Base-by-base conservation (phyloP, 2,888 invertebrate genomes). In the Ophion costatus region DNA sequence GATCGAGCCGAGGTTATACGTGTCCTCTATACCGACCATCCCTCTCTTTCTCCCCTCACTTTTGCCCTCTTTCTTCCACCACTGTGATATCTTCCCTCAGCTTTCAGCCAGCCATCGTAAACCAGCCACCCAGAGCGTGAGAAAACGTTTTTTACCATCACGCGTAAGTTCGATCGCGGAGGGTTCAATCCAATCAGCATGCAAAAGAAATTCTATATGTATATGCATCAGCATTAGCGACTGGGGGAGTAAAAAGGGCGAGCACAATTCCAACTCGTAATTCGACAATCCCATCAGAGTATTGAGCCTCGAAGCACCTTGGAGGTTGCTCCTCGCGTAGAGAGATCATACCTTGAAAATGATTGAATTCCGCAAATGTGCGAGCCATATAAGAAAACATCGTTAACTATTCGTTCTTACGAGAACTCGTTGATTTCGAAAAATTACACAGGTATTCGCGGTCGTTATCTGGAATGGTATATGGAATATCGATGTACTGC, bases 1-100 rank as follows among this genome's bases (percentile, higher is more conserved):
- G 84, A 84, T 84, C 79, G 79, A 71, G 51, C 75, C 84, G 84
- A 84, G 84, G 84, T 84, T 84, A 82, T 84, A 84, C 82, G 84
- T 79, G 51, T 84, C 78, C 82, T 73, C 73, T 51, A 81, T 66
- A 51, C 51, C 78, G 29, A 20, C 70, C 63, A 66, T 11, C 67
- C 22, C 64, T 69, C 74, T 56, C 22, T 33, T 10, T 29, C 38
- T 7, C 45, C 24, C 10, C 33, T 45, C 66, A n/a, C 57, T 20
- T 67, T 20, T 77, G 7, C 57, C 24, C 67, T 29, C 59, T 17
- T 67, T 20, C 45, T 11, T 59, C 17, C 33, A 3, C n/a, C 51
- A 4, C 29, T 78, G 45, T 69, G 22, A 51, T 61, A 56, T 61
- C 63, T 45, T 63, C 66, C 64, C 33, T 29, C 63, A 42, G 45